Base-by-base conservation (phyloP, 2,888 invertebrate genomes). In the Spatulosminthurus flaviceps region DNA sequence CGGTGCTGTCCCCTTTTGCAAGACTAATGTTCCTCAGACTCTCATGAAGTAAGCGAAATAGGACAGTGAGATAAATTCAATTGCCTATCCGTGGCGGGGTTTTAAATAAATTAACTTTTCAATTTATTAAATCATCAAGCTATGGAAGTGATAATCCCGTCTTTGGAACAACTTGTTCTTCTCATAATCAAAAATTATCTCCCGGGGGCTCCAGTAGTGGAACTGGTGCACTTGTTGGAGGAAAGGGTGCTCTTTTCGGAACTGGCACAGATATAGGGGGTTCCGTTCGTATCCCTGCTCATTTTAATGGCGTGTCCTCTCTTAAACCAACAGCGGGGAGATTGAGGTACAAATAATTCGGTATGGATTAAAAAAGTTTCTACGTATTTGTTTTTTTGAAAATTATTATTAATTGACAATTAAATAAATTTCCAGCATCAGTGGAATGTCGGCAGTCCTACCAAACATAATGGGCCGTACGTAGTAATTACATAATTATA, bases 11-110 rank as follows among this genome's bases (percentile, higher is more conserved):
- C 85, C 84, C 0, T 85, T 85, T 71, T 81, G 82, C 70, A 85
- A 84, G 61, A 89, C 88, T 11, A 89, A 89, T 80, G 86, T 88
- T 22, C 88, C 88, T 9, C 88, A 88, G 81, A 85, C 84, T 0
- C 83, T 87, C 78, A 79, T 85, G 41, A 82, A 82, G 79, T 85
- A 51, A 51, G 13, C 41, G 7, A 41, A 13, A 41, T 41, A 41
- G 41, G 13, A 41, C 7, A 9, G 41, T 41, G 41, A n/a, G n/a
- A n/a, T n/a, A n/a, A n/a, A n/a, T n/a, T n/a, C n/a, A n/a, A n/a
- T n/a, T n/a, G n/a, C n/a, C n/a, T n/a, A n/a, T n/a, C n/a, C n/a
- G n/a, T n/a, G n/a, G n/a, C n/a, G n/a, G n/a, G n/a, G n/a, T 64
- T 16, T 9, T 64, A 64, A 22, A 7, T 24, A 51, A 2, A 11